phyloP scores from a whole-genome alignment of 1,140 invertebrate species.

The Drosophila sulfurigaster region DNA sequence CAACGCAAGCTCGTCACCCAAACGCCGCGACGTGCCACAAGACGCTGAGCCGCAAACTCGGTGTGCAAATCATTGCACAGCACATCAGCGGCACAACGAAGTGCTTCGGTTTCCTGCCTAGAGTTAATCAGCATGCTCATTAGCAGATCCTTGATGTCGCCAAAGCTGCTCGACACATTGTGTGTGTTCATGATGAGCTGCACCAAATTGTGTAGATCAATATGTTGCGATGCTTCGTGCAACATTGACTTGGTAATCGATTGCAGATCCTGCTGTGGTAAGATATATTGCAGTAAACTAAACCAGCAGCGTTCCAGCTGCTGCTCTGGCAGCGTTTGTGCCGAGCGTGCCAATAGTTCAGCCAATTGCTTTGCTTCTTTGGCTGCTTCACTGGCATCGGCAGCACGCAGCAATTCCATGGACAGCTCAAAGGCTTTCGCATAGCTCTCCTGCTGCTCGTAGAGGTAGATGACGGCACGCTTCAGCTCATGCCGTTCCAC shows the following conservation, averaged over 20 bases:
- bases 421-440: conserved; percentile 85
- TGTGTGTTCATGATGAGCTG: conserved; percentile 85
- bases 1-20: conserved; percentile 79
- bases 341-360: conserved; percentile 84
- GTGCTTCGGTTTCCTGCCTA: conserved; percentile 84
- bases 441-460: conserved; percentile 85
- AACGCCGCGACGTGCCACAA: conserved; percentile 65
- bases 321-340: conserved; percentile 73
- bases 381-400: conserved; percentile 32
- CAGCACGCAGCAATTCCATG: conserved; percentile 73
- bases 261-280: conserved; percentile 72
- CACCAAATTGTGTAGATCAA: conserved; percentile 85
- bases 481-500: conserved; percentile 83
- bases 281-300: conserved; percentile 80
- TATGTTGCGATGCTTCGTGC: conserved; percentile 86
- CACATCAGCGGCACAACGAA: conserved; percentile 77
- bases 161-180: conserved; percentile 85
- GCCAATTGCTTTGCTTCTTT: conserved; percentile 67
- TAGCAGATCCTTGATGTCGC: conserved; percentile 85
- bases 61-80: conserved; percentile 84
- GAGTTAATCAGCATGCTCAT: conserved; percentile 86
- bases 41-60: conserved; percentile 55
- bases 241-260: conserved; percentile 84
- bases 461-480: conserved; percentile 84
- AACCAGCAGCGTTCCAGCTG: conserved; percentile 85